Conservation (phyloP, 2,888 invertebrate species). For the Cantharis lateralis region DNA sequence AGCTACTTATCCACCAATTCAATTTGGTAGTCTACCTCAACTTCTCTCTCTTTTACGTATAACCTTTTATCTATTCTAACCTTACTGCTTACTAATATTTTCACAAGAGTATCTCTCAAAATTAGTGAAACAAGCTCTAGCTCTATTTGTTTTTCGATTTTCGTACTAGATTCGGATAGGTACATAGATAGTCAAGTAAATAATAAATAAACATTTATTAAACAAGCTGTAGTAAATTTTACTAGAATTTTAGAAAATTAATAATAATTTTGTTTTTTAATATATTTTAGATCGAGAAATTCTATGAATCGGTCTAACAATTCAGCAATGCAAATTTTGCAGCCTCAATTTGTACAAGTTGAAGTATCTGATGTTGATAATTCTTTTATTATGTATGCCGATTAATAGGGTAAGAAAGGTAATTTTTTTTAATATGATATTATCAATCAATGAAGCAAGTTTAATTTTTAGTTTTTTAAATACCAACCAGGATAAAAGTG, state of each 20-base stretch:
- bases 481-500: background rate
- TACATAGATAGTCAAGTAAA: too few species aligned
- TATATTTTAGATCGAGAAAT: slow-evolving; percentile 62
- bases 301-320: slow-evolving; percentile 57
- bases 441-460: background rate
- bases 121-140: too few species aligned
- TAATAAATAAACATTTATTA: background rate
- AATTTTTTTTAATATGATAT: background rate
- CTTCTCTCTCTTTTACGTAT: too few species aligned
- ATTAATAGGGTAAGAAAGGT: slow-evolving; percentile 54
- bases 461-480: background rate
- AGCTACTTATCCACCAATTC: too few species aligned
- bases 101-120: too few species aligned
- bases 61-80: too few species aligned
- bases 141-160: too few species aligned
- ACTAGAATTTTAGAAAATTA: too few species aligned
- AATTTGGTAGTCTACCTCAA: too few species aligned
- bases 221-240: background rate
- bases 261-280: too few species aligned
- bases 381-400: slow-evolving; percentile 86
- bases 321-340: slow-evolving; percentile 61
- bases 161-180: too few species aligned
- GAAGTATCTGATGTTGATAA: slow-evolving; percentile 76
- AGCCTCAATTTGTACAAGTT: slow-evolving; percentile 72
- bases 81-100: too few species aligned